Evolutionary conservation across 1,140 invertebrate species (phyloP), one percentile per base, ranked within the genome.

Genomic region (Augochlora pura): DNA sequence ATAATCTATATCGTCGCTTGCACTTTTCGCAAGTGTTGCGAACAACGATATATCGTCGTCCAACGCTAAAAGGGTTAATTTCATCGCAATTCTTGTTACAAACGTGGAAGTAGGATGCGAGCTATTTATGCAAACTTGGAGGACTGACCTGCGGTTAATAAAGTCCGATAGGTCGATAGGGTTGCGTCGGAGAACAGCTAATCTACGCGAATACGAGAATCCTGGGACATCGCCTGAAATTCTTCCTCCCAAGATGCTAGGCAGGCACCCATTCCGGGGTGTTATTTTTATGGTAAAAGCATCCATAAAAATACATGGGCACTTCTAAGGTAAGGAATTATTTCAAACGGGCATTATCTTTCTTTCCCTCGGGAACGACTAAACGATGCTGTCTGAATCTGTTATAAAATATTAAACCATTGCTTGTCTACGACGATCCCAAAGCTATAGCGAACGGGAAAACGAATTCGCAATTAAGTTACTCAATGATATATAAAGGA

Each of bases 231-330:
- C 21, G n/a, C 6, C 18, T 10, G 49, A 54, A 69, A 54, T 23
- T 54, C 27, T 32, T 7, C 25, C 67, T 10, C 16, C 25, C 16
- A 52, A 25, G 9, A 16, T 16, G 12, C 27, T 1, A 32, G 2
- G 32, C 23, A 16, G 21, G 57, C 4, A 14, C 21, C 23, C 10
- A 23, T 14, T 3, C 2, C 3, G 6, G 14, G 10, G 23, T 8
- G n/a, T 38, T 18, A 70, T 59, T 70, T 70, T 70, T 59, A 70
- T 59, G 68, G 3, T 38, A 59, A 59, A 59, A 21, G 21, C 14
- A 0, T 0, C 10, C 46, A 14, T 49, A 67, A 67, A 67, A 49
- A 25, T 49, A 25, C 65, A 49, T 39, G 10, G 14, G 1, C 16
- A 18, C 23, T 23, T 3, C 23, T 10, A 25, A 57, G n/a, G 21